phyloP scores from a whole-genome alignment of 2,888 invertebrate genomes.

The Apamea crenata region DNA sequence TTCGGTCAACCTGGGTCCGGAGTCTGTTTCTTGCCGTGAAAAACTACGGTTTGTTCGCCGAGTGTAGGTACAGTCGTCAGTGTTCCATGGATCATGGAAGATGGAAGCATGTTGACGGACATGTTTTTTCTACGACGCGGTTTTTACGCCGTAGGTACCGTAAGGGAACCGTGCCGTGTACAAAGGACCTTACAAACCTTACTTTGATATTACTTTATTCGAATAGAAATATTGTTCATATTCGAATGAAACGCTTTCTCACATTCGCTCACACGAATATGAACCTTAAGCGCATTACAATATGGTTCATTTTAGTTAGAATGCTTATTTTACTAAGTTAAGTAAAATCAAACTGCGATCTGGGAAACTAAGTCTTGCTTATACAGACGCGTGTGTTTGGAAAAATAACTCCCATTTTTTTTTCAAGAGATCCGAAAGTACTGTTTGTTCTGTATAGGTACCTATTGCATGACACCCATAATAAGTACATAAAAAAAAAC shows the following conservation, averaged over 20 bases:
- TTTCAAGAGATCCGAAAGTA: not conserved
- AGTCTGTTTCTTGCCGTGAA: not conserved
- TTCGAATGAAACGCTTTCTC: not conserved
- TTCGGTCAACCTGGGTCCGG: too few relatives aligned
- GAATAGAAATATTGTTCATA: not conserved
- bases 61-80: not conserved
- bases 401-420: not conserved
- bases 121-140: not conserved
- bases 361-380: not conserved
- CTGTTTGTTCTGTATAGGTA: not conserved
- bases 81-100: not conserved
- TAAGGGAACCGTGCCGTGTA: not conserved
- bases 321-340: not conserved
- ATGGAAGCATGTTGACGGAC: not conserved
- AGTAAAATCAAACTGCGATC: not conserved
- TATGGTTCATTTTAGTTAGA: not conserved
- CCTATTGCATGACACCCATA: constrained; percentile 14
- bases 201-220: not conserved
- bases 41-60: not conserved
- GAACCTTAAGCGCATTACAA: not conserved
- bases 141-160: not conserved
- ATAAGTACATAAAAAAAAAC: constrained; percentile 17
- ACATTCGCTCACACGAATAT: not conserved
- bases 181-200: not conserved
- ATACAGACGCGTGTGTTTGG: not conserved